Evolutionary conservation across 2,888 invertebrate genomes (phyloP), one percentile per base, ranked within the genome.

Genomic region (Aspidiotus destructor): DNA sequence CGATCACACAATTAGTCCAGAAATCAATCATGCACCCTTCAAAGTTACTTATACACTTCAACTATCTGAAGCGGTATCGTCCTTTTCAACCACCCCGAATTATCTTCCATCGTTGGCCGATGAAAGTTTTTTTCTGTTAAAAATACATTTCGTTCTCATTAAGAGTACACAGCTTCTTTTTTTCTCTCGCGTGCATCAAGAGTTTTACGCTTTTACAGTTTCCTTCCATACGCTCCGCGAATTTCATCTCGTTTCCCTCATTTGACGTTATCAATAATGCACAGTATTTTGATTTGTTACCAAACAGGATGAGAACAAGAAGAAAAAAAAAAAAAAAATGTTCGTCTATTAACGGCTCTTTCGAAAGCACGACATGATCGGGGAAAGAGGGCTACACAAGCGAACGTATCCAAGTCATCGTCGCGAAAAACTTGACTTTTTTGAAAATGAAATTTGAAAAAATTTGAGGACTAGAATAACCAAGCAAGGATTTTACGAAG

Each of bases 11-110:
- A 67, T 67, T 67, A 67, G 67, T 67, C 67, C 48, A 48, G 60
- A 67, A 58, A 67, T 67, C 58, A 67, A 67, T 67, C 67, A 67
- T 67, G 67, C 67, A 67, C 67, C 67, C 67, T 67, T 67, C 67
- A 67, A 67, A 67, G 48, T 60, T 67, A 40, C 41, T 57, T 67
- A 67, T 67, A 58, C 28, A 28, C 67, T 67, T 58, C 67, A 58
- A 60, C 42, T 58, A 67, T 67, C 58, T 58, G 58, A 60, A 60
- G 28, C 58, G 17, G 67, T 67, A 60, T 65, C 65, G 60, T 67
- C 67, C 60, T 67, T 60, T 67, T 28, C 28, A 67, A 67, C 67
- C 44, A 67, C 58, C 67, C 67, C 57, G 28, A 60, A 48, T 67
- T 67, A 67, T 67, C 67, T 67, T 67, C 60, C 58, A 48, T 60